phyloP scores from a whole-genome alignment of 2,113 vertebrate genomes.

The Ciconia boyciana region DNA sequence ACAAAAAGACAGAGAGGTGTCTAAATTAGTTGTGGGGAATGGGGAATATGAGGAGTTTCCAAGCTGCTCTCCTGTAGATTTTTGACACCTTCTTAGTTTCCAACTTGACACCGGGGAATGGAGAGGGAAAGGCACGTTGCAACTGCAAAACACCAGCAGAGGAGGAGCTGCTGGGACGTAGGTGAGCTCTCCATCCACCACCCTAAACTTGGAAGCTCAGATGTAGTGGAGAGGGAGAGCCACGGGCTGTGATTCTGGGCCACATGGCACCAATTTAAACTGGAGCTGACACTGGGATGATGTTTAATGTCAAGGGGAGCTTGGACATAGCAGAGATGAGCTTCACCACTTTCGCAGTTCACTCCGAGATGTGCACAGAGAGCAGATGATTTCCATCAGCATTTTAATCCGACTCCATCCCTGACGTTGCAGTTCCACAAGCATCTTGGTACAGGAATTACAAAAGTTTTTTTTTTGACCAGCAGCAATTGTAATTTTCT shows the following conservation, averaged over 20 bases:
- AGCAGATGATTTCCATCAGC: neutral
- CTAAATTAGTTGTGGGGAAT: neutral
- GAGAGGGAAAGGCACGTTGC: neutral
- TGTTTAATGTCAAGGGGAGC: neutral
- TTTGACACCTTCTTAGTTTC: neutral
- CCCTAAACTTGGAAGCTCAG: neutral
- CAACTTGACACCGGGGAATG: rapidly evolving
- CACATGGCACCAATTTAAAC: rapidly evolving
- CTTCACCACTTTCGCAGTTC: neutral
- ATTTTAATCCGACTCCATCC: rapidly evolving
- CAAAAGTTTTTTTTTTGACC: neutral
- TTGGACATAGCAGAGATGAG: neutral
- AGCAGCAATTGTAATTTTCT: neutral
- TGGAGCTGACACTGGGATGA: neutral
- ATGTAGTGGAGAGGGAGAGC: neutral
- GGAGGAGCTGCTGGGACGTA: neutral
- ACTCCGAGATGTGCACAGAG: neutral
- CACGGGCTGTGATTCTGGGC: neutral
- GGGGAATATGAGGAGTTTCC: neutral
- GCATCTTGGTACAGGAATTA: neutral
- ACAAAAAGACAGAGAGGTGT: neutral
- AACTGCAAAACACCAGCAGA: neutral
- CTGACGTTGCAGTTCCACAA: neutral
- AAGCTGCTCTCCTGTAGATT: neutral
- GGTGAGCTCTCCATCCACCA: neutral